A percentile compares a stretch with the other conserved stretches of the same genome.
phyloP scores from a whole-genome alignment of 2,113 vertebrate species.

The Mionectes macconnelli region DNA sequence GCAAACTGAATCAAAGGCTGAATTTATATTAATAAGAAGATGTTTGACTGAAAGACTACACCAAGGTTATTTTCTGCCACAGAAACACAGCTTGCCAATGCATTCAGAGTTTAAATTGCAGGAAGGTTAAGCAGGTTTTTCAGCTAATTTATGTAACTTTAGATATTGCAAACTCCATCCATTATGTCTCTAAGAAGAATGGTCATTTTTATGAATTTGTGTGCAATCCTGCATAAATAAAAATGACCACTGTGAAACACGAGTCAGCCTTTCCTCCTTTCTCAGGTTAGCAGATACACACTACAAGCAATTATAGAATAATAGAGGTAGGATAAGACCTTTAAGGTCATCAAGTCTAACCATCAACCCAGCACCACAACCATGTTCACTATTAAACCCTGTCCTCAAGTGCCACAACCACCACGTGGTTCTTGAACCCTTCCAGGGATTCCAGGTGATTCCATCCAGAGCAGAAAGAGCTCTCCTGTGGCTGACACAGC shows the following conservation, averaged over 20 bases:
- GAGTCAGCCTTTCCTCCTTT: not conserved
- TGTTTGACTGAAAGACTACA: not conserved
- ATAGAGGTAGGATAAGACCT: not conserved
- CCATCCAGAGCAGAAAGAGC: not conserved
- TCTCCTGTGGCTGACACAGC: not conserved
- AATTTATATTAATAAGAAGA: not conserved
- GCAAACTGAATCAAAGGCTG: not conserved
- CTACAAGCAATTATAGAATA: not conserved
- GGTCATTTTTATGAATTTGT: too few relatives aligned
- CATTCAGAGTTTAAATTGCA: not conserved
- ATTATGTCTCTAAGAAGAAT: not conserved
- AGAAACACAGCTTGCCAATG: not conserved
- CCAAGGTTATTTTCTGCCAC: not conserved
- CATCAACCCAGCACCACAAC: not conserved
- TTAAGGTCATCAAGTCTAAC: not conserved
- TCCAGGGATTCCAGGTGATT: not conserved
- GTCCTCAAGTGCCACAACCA: not conserved
- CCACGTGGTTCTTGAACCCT: not conserved
- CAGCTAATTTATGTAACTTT: not conserved
- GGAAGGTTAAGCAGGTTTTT: not conserved
- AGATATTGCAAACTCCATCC: not conserved
- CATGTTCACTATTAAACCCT: not conserved
- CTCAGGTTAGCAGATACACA: not conserved
- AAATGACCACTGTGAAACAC: not conserved
- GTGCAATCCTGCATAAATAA: too few relatives aligned